Percentiles rank a stretch among this genome's conserved stretches.
Conservation (phyloP, 2,113 vertebrate species). For the Xyliphius kryptos region DNA sequence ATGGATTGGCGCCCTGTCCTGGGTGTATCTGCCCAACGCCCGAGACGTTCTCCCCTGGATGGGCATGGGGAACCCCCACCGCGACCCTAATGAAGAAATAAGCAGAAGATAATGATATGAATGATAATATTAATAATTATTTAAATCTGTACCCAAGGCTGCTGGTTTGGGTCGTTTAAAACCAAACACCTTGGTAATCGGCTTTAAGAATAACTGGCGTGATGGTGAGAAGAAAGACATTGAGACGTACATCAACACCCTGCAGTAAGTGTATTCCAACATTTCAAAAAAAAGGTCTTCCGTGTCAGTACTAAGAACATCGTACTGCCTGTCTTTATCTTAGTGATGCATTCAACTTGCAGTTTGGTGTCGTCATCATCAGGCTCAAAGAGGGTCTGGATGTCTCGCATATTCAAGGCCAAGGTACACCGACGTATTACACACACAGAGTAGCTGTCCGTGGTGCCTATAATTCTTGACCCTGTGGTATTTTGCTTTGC, state of each 20-base stretch:
- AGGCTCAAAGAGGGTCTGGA: slow-evolving; percentile 88
- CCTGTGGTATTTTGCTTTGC: too few species aligned
- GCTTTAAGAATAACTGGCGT: slow-evolving; percentile 94
- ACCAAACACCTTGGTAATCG: slow-evolving; percentile 89
- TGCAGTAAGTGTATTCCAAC: slow-evolving; percentile 77
- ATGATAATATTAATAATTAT: not conserved
- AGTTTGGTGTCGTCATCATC: slow-evolving; percentile 86
- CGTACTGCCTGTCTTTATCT: too few species aligned
- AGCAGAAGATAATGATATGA: too few species aligned
- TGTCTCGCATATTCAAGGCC: slow-evolving; percentile 89
- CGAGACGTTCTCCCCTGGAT: too few species aligned
- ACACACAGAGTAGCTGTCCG: too few species aligned
- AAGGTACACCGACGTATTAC: slow-evolving; percentile 72
- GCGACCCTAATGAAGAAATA: too few species aligned
- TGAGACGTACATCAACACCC: slow-evolving; percentile 87
- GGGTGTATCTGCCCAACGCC: too few species aligned
- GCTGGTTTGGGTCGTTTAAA: slow-evolving; percentile 88
- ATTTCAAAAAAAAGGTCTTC: not conserved
- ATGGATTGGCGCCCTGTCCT: too few species aligned
- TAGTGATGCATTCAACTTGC: slow-evolving; percentile 92
- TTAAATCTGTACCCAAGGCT: slow-evolving; percentile 60
- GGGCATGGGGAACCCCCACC: too few species aligned
- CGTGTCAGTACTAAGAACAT: too few species aligned
- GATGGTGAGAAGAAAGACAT: slow-evolving; percentile 85
- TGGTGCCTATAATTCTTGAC: too few species aligned